These are phyloP conservation scores for Platichthys stellatus DNA, from an alignment of 2,113 vertebrate species.

Conservation along the genomic window DNA sequence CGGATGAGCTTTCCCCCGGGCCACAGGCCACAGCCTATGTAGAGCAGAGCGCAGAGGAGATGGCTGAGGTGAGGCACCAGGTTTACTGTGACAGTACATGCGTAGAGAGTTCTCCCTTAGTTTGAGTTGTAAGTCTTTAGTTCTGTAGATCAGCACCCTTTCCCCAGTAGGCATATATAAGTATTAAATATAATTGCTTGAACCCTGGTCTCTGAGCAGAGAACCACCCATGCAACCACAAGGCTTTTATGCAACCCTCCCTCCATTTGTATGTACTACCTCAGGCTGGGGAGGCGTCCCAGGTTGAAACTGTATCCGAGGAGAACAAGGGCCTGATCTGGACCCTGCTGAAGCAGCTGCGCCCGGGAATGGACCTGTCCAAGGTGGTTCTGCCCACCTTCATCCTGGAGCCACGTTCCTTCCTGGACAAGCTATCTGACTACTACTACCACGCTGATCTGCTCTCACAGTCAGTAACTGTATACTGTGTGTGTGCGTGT, in stretches of 20 bases:
- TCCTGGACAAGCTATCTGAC: conserved; percentile 95
- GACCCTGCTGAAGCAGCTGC: conserved; percentile 90
- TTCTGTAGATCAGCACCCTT: not conserved
- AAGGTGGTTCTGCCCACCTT: conserved; percentile 94
- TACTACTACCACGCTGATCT: conserved; percentile 94
- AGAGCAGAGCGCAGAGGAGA: conserved; percentile 90
- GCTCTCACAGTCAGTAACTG: conserved; percentile 89
- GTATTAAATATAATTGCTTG: not conserved
- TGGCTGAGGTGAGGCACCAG: conserved; percentile 87
- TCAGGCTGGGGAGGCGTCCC: conserved; percentile 87
- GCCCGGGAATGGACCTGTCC: conserved; percentile 95
- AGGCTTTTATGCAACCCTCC: not conserved
- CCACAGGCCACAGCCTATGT: conserved; percentile 88
- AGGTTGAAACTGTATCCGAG: conserved; percentile 92
- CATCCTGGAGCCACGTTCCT: conserved; percentile 94
- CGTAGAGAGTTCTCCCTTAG: not conserved
- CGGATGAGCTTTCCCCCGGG: conserved; percentile 82
- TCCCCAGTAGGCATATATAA: not conserved
- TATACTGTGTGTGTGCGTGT: not conserved
- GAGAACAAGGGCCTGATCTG: conserved; percentile 94
- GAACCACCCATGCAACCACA: not conserved
- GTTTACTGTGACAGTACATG: not conserved
- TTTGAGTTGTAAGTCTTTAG: not conserved
- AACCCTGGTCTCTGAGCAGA: not conserved
- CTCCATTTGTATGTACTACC: conserved; percentile 3